phyloP scores from a whole-genome alignment of 2,113 vertebrate species.

The Diphyllodes magnificus region DNA sequence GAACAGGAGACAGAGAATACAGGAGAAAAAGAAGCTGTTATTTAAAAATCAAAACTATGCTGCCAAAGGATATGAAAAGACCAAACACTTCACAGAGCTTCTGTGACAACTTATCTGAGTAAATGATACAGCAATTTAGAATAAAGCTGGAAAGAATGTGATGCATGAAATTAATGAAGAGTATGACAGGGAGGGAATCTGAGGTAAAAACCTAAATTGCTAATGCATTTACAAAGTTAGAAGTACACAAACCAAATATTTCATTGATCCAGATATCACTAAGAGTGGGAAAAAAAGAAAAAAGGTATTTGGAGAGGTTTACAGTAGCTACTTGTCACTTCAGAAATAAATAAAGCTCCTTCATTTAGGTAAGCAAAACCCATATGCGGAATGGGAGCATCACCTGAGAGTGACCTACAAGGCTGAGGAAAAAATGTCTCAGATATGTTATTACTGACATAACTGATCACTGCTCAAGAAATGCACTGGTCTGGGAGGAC shows the following conservation, averaged over 20 bases:
- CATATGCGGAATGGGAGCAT: background rate
- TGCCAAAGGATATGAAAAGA: background rate
- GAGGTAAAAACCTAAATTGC: background rate
- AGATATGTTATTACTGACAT: background rate
- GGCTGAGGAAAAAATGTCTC: background rate
- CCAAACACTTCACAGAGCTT: background rate
- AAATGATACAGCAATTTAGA: conserved; percentile 42
- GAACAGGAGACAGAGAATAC: background rate
- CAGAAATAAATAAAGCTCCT: background rate
- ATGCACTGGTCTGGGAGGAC: background rate
- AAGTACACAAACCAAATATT: background rate
- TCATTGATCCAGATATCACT: background rate
- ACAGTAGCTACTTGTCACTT: background rate
- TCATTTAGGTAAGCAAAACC: background rate
- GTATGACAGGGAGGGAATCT: background rate
- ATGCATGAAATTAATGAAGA: background rate
- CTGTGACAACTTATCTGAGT: conserved; percentile 4
- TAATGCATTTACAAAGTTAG: background rate
- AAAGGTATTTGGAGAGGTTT: background rate
- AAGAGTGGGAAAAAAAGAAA: background rate
- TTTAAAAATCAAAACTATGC: conserved; percentile 20
- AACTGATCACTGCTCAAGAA: background rate
- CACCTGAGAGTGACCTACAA: background rate
- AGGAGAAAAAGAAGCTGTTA: background rate
- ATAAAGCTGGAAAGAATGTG: background rate